Base-by-base conservation (phyloP, 2,797 vertebrate species). In the Acanthis flammea region DNA sequence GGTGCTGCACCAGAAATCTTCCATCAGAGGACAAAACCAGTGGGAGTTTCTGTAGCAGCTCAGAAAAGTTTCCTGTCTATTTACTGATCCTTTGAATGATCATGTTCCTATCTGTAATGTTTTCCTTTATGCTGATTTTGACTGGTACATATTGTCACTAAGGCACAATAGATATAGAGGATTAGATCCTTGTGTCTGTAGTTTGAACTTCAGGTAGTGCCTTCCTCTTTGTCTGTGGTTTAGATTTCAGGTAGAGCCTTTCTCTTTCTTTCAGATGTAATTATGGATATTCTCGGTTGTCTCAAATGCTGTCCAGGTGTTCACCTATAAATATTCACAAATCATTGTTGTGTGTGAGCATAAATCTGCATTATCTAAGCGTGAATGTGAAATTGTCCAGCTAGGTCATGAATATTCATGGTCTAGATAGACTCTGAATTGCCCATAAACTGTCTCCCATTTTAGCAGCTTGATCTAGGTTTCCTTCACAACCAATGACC, bases 301-400 rank as follows among this genome's bases (percentile, higher is more conserved):
- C 76, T 83, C 86, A 90, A 91, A 95, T 68, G 66, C 67, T 92
- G 74, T 90, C 96, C 97, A 96, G 95, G 95, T 96, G 95, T 86
- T 96, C 6, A 3, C 33, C 74, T 74, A 95, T 97, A 94, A 97
- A 95, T 96, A 96, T 96, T 97, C 94, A 94, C 77, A 96, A 94
- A 86, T 82, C 88, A 87, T 88, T 95, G 92, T 94, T 97, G 83
- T 94, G 82, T 96, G 67, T 41, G 58, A 82, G 75, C 85, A 91
- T 95, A 96, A 94, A 95, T 95, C 95, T 94, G 50, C 37, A 58
- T 94, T 94, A 92, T 93, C 91, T 91, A 86, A 92, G 63, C 73
- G 65, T 60, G 95, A 95, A 90, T 86, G 73, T 95, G 92, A 94
- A 96, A 97, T 95, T 92, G 68, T 76, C 89, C 90, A 81, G 61